phyloP scores from a whole-genome alignment of 2,888 invertebrate genomes.

The Drosophila longiperda region DNA sequence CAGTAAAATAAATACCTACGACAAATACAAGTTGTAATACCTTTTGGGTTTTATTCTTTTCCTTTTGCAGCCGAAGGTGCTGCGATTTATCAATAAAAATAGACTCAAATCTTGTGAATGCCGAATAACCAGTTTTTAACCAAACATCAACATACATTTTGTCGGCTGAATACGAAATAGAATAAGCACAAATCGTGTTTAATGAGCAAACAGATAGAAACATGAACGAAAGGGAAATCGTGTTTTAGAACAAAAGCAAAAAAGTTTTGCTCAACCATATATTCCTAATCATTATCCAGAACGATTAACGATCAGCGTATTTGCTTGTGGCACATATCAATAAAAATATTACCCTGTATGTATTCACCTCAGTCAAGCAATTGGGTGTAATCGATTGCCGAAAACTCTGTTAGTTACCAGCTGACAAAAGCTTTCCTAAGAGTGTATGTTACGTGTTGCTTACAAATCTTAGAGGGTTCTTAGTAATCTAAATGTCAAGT shows the following conservation, averaged over 20 bases:
- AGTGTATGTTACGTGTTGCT: background rate
- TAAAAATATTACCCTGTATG: background rate
- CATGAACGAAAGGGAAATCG: constrained; percentile 26
- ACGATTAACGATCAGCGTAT: background rate
- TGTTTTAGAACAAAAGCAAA: constrained; percentile 9
- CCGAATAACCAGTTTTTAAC: constrained; percentile 34
- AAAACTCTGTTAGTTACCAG: background rate
- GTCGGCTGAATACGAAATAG: constrained; percentile 5
- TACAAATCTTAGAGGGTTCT: background rate
- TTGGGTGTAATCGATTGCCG: background rate
- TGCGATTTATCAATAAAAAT: background rate
- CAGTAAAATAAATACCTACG: constrained; percentile 5
- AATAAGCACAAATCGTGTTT: constrained; percentile 3
- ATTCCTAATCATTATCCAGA: background rate
- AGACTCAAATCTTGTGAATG: constrained; percentile 1
- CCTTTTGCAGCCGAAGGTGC: background rate
- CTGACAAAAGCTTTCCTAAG: background rate
- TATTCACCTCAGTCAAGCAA: background rate
- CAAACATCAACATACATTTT: background rate
- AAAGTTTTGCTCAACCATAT: background rate
- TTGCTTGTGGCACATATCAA: background rate
- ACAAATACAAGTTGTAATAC: background rate
- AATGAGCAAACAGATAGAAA: background rate
- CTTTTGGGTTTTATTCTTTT: background rate
- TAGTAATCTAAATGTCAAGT: background rate